These are phyloP conservation scores for Caenorhabditis latens DNA, from an alignment of 1,140 invertebrate species.

Conservation along the genomic window DNA sequence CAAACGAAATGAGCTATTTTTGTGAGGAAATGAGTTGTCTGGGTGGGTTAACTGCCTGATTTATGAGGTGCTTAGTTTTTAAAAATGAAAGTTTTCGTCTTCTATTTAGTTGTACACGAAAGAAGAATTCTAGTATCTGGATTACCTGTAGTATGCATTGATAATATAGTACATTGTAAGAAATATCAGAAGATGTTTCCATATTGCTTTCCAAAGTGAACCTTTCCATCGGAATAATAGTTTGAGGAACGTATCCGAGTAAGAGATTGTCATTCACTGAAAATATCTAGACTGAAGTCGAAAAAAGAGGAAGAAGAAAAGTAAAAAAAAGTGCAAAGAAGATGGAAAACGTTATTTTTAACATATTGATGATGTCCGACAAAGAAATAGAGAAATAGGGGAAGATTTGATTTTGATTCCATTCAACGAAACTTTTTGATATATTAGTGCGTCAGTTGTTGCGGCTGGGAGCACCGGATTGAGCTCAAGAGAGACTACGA, in stretches of 20 bases:
- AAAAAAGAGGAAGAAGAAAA: not conserved
- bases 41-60: not conserved
- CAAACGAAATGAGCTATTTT: slow-evolving; percentile 12
- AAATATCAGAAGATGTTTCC: slow-evolving; percentile 68
- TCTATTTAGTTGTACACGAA: not conserved
- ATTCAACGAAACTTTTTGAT: slow-evolving; percentile 55
- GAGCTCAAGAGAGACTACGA: slow-evolving; percentile 57
- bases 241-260: slow-evolving; percentile 69
- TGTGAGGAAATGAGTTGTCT: not conserved
- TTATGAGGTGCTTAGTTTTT: slow-evolving; percentile 10
- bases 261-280: slow-evolving; percentile 67
- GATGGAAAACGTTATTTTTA: slow-evolving; percentile 16
- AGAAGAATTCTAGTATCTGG: not conserved
- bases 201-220: slow-evolving; percentile 69
- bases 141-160: slow-evolving; percentile 67
- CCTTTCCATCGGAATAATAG: slow-evolving; percentile 71
- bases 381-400: not conserved
- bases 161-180: slow-evolving; percentile 68
- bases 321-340: slow-evolving; percentile 62
- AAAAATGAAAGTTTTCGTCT: not conserved
- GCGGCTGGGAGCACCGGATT: slow-evolving; percentile 19
- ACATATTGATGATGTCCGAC: slow-evolving; percentile 10
- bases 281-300: not conserved
- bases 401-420: slow-evolving; percentile 50
- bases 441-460: slow-evolving; percentile 56